Conservation (phyloP, 1,140 invertebrate genomes). For the Calephelis virginiensis region DNA sequence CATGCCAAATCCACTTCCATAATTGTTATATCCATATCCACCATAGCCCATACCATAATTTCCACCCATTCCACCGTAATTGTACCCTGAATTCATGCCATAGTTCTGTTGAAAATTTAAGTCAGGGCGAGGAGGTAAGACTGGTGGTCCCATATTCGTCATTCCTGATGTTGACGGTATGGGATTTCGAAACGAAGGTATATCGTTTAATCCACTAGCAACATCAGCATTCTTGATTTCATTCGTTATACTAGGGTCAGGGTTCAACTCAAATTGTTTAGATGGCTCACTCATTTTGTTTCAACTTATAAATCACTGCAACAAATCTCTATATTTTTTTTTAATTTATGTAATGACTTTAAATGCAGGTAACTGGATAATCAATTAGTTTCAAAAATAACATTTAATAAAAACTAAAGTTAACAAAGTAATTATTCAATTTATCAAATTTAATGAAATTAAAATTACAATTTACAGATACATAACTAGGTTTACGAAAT, state of each 20-base stretch:
- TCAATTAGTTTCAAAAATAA: too few relatives aligned
- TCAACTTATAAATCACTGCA: neutral
- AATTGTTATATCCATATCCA: conserved; percentile 33
- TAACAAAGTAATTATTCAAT: too few relatives aligned
- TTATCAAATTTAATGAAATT: too few relatives aligned
- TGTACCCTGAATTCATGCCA: conserved; percentile 43
- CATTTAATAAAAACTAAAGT: too few relatives aligned
- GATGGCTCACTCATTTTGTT: conserved; percentile 54
- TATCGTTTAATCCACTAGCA: conserved; percentile 28
- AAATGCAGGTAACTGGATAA: too few relatives aligned
- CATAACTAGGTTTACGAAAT: neutral
- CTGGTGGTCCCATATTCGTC: conserved; percentile 38
- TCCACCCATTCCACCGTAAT: conserved; percentile 46
- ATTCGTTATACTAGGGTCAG: conserved; percentile 51
- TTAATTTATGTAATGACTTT: neutral
- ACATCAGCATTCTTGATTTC: conserved; percentile 26
- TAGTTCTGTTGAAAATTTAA: conserved; percentile 39
- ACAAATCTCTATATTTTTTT: conserved; percentile 3
- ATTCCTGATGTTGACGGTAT: conserved; percentile 44
- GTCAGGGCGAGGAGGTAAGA: conserved; percentile 58
- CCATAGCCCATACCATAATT: conserved; percentile 40
- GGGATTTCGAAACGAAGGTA: conserved; percentile 47
- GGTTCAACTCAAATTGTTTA: conserved; percentile 48
- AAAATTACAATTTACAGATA: too few relatives aligned
- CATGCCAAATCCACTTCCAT: conserved; percentile 45